Conservation (phyloP, 1,140 invertebrate species). For the Neuroterus valhalla region DNA sequence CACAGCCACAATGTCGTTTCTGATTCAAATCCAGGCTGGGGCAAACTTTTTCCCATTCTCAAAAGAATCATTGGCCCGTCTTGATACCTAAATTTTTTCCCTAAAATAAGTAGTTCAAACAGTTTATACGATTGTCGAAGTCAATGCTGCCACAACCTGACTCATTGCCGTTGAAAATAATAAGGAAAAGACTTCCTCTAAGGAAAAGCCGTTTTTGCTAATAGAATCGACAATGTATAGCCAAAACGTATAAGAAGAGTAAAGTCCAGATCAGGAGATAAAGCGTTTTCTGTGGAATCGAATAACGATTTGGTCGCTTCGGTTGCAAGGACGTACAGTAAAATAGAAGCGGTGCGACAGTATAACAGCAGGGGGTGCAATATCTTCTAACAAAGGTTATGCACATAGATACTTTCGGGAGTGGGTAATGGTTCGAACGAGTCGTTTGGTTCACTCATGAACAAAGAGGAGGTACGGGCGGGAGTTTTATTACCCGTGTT, state of each 20-base stretch:
- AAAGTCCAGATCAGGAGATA: conserved; percentile 17
- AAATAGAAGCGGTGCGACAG: conserved; percentile 20
- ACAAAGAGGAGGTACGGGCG: not conserved
- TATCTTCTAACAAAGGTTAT: conserved; percentile 28
- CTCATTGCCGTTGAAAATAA: not conserved
- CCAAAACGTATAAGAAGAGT: conserved; percentile 27
- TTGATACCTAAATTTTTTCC: too few relatives aligned
- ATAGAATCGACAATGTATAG: conserved; percentile 21
- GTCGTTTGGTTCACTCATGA: conserved; percentile 27
- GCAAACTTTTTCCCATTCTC: too few relatives aligned
- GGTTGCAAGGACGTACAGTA: conserved; percentile 15
- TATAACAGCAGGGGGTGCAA: conserved; percentile 20
- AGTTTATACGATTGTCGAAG: not conserved
- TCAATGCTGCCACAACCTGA: not conserved
- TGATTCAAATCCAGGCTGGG: too few relatives aligned
- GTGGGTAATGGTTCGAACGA: conserved; percentile 52
- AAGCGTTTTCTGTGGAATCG: conserved; percentile 26
- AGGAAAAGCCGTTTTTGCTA: conserved; percentile 3
- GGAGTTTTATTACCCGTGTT: conserved; percentile 63
- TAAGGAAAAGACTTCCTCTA: conserved; percentile 1
- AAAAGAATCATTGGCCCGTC: too few relatives aligned
- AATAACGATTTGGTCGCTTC: conserved; percentile 27
- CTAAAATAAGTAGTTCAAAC: too few relatives aligned
- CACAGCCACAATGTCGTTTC: too few relatives aligned
- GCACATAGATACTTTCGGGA: conserved; percentile 29